Percentiles rank a stretch among this genome's conserved stretches.
Evolutionary conservation across 2,888 invertebrate genomes (phyloP).

Genomic region (Aleiodes testaceus): DNA sequence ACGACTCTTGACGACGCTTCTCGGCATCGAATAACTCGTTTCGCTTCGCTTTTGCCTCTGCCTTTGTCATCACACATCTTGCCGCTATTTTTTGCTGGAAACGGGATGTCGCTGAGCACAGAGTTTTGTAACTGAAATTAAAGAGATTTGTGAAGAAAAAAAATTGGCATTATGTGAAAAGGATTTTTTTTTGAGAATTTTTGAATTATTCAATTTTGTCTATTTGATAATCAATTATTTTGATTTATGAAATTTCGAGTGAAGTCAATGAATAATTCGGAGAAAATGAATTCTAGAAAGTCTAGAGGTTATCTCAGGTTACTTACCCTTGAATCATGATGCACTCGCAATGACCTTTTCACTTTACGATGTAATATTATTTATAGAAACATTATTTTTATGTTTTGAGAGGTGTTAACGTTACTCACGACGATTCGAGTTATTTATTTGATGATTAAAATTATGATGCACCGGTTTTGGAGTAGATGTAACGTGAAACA

Average conservation of each 20-base stretch:
- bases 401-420: background rate
- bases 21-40: slow-evolving; percentile 86
- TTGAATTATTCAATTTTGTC: too few relatives aligned
- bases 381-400: slow-evolving; percentile 4
- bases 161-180: too few relatives aligned
- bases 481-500: too few relatives aligned
- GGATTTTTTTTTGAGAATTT: too few relatives aligned
- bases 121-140: slow-evolving; percentile 51
- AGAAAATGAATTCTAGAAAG: background rate
- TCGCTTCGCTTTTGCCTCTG: slow-evolving; percentile 76
- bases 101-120: slow-evolving; percentile 50
- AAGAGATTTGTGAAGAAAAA: too few relatives aligned
- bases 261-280: background rate
- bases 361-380: background rate
- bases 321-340: slow-evolving; percentile 29
- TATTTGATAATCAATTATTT: too few relatives aligned
- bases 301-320: background rate
- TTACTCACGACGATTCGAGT: background rate
- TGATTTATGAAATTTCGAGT: too few relatives aligned
- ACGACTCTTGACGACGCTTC: slow-evolving; percentile 81
- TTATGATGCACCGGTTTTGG: slow-evolving; percentile 17
- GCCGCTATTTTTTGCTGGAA: slow-evolving; percentile 47
- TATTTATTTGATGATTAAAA: background rate
- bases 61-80: slow-evolving; percentile 56
- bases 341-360: slow-evolving; percentile 2